These are phyloP conservation scores for Rhynchotus rufescens DNA, from an alignment of 2,797 vertebrate genomes.

Conservation along the genomic window DNA sequence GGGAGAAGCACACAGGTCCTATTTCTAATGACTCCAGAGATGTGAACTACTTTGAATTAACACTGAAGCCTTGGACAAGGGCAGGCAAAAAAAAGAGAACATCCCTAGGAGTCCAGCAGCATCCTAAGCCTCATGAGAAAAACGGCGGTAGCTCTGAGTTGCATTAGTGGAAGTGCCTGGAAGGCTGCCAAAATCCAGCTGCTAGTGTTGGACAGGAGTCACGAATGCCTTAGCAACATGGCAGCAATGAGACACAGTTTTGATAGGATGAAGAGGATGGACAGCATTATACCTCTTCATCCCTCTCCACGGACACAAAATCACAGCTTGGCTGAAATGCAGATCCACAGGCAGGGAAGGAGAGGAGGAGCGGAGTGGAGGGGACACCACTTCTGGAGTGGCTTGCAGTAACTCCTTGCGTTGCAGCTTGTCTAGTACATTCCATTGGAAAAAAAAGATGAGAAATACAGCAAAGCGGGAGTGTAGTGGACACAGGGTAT, in stretches of 20 bases:
- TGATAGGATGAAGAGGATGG: accelerated
- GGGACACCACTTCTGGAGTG: neutral
- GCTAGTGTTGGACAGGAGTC: constrained; percentile 39
- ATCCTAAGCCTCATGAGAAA: constrained; percentile 50
- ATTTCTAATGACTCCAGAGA: neutral
- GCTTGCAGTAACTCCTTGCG: neutral
- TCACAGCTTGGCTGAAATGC: neutral
- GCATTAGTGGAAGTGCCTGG: constrained; percentile 56
- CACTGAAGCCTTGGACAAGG: constrained; percentile 22
- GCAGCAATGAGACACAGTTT: constrained; percentile 24
- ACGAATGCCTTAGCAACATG: neutral
- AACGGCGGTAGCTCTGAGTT: neutral
- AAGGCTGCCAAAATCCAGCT: constrained; percentile 62
- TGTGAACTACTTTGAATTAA: constrained; percentile 48
- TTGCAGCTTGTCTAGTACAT: neutral
- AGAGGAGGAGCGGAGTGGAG: neutral
- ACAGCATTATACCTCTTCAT: neutral
- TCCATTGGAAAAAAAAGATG: neutral
- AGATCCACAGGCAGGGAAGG: neutral
- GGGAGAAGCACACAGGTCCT: constrained; percentile 19
- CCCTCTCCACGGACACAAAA: neutral
- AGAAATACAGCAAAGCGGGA: neutral
- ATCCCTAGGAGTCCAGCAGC: neutral
- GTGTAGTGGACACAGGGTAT: neutral
- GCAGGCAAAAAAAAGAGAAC: neutral